phyloP scores from a whole-genome alignment of 2,113 vertebrate genomes.

The Cynoglossus semilaevis region DNA sequence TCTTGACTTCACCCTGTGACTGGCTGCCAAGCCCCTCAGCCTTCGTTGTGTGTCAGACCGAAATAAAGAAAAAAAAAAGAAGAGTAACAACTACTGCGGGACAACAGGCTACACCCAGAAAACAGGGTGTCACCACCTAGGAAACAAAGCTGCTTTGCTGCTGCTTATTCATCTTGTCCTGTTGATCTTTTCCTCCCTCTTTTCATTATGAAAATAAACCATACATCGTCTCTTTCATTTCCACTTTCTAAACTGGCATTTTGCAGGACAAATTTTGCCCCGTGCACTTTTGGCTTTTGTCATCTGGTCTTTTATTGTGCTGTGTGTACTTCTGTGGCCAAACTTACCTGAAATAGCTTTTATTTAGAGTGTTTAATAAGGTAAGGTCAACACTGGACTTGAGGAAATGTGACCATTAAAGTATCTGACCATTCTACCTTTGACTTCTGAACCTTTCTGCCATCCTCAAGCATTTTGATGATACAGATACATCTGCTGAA shows the following conservation, averaged over 20 bases:
- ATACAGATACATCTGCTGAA: conserved; percentile 54
- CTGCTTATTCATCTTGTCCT: conserved; percentile 52
- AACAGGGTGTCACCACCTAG: conserved; percentile 56
- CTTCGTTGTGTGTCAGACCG: conserved; percentile 34
- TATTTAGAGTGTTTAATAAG: conserved; percentile 41
- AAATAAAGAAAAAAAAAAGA: not conserved
- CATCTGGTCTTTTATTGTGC: conserved; percentile 33
- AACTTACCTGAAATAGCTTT: conserved; percentile 25
- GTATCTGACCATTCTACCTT: conserved; percentile 54
- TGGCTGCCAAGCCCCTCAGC: conserved; percentile 29
- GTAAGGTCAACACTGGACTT: conserved; percentile 44
- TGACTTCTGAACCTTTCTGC: conserved; percentile 45
- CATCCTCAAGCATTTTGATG: conserved; percentile 47
- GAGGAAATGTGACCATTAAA: conserved; percentile 3
- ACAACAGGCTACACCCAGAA: conserved; percentile 62
- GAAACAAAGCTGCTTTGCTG: conserved; percentile 31
- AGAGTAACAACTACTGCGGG: conserved; percentile 48
- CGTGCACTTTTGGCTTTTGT: conserved; percentile 15
- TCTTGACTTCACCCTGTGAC: conserved; percentile 34
- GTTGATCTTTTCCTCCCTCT: conserved; percentile 43
- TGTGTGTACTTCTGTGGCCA: conserved; percentile 21
- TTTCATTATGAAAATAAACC: conserved; percentile 45
- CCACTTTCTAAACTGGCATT: conserved; percentile 32
- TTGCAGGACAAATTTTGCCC: conserved; percentile 30
- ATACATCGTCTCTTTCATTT: conserved; percentile 30